Percentiles rank a stretch among this genome's conserved stretches.
phyloP scores from a whole-genome alignment of 2,888 invertebrate genomes.

The Leucozona laternaria region DNA sequence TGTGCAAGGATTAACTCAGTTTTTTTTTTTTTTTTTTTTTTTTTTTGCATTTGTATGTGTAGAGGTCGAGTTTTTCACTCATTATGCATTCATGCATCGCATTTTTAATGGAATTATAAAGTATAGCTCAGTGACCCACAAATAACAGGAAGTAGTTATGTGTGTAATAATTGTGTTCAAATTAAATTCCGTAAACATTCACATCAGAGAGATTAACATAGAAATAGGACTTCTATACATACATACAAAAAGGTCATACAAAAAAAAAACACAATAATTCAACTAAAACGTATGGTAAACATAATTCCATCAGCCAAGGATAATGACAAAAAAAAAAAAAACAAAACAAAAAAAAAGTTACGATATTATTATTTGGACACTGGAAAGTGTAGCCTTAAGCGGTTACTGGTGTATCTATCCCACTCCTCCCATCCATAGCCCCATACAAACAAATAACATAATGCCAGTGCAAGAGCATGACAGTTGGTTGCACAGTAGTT shows the following conservation, averaged over 20 bases:
- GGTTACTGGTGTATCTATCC: conserved; percentile 14
- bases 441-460: no score
- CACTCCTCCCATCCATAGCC: no score
- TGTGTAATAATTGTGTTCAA: conserved; percentile 54
- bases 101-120: conserved; percentile 59
- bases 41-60: no score
- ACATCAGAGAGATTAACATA: neutral
- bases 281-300: conserved; percentile 30
- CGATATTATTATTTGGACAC: neutral
- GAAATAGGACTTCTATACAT: neutral
- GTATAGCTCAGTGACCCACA: conserved; percentile 62
- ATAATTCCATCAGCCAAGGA: conserved; percentile 40
- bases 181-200: conserved; percentile 36
- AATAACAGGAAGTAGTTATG: conserved; percentile 40
- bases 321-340: neutral
- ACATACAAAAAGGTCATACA: neutral
- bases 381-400: conserved; percentile 1
- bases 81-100: conserved; percentile 32
- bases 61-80: conserved; percentile 14
- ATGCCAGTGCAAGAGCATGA: conserved; percentile 6
- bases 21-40: neutral
- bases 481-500: neutral
- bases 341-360: neutral
- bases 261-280: conserved; percentile 28
- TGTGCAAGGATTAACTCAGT: conserved; percentile 48